Evolutionary conservation across 2,113 vertebrate genomes (phyloP).

Genomic region (Dasyprocta punctata): DNA sequence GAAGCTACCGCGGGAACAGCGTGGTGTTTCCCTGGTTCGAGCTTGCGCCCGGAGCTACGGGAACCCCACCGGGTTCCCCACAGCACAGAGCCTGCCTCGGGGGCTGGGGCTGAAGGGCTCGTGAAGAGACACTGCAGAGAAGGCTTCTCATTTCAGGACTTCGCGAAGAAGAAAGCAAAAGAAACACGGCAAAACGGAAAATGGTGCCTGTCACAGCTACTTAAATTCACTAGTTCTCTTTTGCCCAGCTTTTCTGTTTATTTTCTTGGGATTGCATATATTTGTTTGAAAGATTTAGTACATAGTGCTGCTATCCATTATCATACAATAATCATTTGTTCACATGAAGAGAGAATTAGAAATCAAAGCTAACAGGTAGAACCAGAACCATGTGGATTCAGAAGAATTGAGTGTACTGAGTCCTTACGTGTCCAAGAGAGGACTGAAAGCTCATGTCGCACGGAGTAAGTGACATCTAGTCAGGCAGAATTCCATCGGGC

Average conservation of each 20-base stretch:
- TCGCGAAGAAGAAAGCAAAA: background rate
- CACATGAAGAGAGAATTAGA: background rate
- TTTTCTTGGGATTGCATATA: background rate
- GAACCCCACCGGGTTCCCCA: background rate
- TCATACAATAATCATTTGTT: background rate
- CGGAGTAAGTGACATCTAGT: background rate
- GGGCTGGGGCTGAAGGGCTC: background rate
- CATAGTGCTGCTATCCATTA: background rate
- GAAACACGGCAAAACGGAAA: background rate
- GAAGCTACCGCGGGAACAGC: background rate
- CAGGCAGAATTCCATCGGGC: background rate
- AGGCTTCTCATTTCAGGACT: background rate
- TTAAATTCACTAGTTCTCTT: slow-evolving; percentile 25
- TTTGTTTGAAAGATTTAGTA: background rate
- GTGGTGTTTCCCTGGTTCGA: background rate
- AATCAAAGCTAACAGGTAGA: background rate
- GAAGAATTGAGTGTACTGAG: background rate
- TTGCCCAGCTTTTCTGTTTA: background rate
- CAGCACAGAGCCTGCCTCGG: background rate
- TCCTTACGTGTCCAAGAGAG: background rate
- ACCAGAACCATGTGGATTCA: background rate
- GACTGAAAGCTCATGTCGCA: background rate
- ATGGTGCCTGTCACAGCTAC: background rate
- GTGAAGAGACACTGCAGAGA: background rate
- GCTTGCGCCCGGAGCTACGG: too few species aligned